Evolutionary conservation across 1,140 invertebrate genomes (phyloP).

Genomic region (Kradibia gibbosae): DNA sequence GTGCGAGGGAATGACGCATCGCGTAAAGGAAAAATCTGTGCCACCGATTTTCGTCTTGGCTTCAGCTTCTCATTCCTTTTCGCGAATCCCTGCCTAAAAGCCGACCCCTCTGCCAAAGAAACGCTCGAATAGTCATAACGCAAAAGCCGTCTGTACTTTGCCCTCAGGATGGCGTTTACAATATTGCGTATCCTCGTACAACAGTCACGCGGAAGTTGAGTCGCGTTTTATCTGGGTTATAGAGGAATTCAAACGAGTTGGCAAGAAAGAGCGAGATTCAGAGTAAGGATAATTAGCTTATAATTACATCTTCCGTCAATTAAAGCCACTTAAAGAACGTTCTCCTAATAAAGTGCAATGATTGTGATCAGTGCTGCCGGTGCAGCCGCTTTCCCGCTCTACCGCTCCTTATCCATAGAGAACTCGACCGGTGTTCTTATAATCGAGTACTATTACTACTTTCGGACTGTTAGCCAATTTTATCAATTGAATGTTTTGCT

Average conservation of each 20-base stretch:
- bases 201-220: constrained; percentile 18
- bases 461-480: constrained; percentile 54
- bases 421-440: constrained; percentile 19
- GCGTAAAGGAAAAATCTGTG: neutral
- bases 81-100: too few relatives aligned
- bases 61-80: too few relatives aligned
- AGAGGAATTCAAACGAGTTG: constrained; percentile 12
- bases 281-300: constrained; percentile 57
- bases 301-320: constrained; percentile 63
- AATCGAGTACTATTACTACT: constrained; percentile 52
- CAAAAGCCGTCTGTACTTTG: too few relatives aligned
- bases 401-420: neutral
- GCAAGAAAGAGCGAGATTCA: constrained; percentile 40
- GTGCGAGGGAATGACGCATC: neutral
- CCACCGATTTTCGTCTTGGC: neutral
- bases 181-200: neutral
- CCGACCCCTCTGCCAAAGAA: too few relatives aligned
- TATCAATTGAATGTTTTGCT: constrained; percentile 59
- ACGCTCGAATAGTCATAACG: too few relatives aligned
- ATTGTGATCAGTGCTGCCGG: constrained; percentile 54
- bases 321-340: constrained; percentile 59
- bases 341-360: constrained; percentile 58
- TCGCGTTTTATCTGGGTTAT: constrained; percentile 29
- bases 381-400: neutral
- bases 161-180: too few relatives aligned